Evolutionary conservation across 2,113 vertebrate species (phyloP), one percentile per base, ranked within the genome.

Genomic region (Rostratula benghalensis): DNA sequence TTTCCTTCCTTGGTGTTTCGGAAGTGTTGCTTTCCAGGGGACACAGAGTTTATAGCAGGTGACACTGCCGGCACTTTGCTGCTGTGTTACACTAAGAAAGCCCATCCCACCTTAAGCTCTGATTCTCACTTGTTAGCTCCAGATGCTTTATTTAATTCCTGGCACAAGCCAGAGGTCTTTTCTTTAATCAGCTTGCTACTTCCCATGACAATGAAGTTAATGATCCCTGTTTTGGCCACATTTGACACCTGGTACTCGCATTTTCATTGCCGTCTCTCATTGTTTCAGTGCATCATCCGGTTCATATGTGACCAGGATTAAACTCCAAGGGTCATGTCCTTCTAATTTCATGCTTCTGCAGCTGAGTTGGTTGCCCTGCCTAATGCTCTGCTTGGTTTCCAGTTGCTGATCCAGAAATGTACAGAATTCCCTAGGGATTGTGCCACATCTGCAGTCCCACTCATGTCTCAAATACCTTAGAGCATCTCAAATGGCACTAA

Each of bases 391-490:
- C 64, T 53, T 50, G 30, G 7, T 28, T 74, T 89, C n/a, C 46
- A 53, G n/a, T 5, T 73, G 24, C 67, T 76, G 30, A 59, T 73
- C 28, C 76, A 39, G 53, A 7, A 61, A 18, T 1, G 5, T 21
- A 24, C 48, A 39, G 59, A 14, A 0, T 39, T 69, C 80, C 83
- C 35, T 1, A 0, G 13, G 46, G 37, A 19, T 20, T 48, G 57
- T 11, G 28, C 13, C 89, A 18, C 53, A 14, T 31, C 56, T 57
- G 45, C 2, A 33, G 70, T 33, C n/a, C 59, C 13, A 9, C 1
- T 43, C 12, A 1, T 11, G 11, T 35, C 73, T 59, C 48, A 5
- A 28, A 1, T 2, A 1, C 12, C 45, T 24, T 9, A 12, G 39
- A 73, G 53, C 43, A 45, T 3, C 75, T 71, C 17, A 1, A 5